Evolutionary conservation across 2,113 vertebrate species (phyloP).

Genomic region (Coreoperca whiteheadi): DNA sequence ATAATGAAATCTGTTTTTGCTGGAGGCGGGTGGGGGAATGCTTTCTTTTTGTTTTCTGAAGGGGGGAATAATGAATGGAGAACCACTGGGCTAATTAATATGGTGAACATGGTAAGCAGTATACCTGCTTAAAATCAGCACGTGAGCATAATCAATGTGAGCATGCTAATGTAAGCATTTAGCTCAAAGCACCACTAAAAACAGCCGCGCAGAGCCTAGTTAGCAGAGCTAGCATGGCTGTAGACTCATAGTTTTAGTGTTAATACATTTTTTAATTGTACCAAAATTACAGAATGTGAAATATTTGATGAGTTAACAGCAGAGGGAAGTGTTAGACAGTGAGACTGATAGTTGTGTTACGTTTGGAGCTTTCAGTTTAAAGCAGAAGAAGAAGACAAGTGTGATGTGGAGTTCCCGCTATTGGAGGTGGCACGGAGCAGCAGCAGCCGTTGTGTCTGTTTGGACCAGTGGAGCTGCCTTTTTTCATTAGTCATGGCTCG

Average conservation of each 20-base stretch:
- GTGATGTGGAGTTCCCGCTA: conserved; percentile 51
- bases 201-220: background rate
- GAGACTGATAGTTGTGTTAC: background rate
- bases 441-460: conserved; percentile 53
- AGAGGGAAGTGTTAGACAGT: background rate
- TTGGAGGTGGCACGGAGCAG: conserved; percentile 54
- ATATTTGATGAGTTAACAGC: background rate
- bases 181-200: background rate
- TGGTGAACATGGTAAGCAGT: background rate
- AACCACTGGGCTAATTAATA: background rate
- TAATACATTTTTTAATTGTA: background rate
- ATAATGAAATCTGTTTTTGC: background rate
- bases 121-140: background rate
- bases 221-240: background rate
- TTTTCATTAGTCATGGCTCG: conserved; percentile 84
- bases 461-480: conserved; percentile 72
- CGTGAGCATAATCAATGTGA: background rate
- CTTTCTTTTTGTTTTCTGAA: background rate
- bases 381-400: conserved; percentile 22
- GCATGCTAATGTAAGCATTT: too few species aligned
- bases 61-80: background rate
- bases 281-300: background rate
- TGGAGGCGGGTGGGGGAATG: background rate
- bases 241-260: background rate
- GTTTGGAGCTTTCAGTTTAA: conserved; percentile 19